These are phyloP conservation scores for Stichodactyla mertensii DNA, from an alignment of 64 coral and sea anemone species.

Conservation along the genomic window DNA sequence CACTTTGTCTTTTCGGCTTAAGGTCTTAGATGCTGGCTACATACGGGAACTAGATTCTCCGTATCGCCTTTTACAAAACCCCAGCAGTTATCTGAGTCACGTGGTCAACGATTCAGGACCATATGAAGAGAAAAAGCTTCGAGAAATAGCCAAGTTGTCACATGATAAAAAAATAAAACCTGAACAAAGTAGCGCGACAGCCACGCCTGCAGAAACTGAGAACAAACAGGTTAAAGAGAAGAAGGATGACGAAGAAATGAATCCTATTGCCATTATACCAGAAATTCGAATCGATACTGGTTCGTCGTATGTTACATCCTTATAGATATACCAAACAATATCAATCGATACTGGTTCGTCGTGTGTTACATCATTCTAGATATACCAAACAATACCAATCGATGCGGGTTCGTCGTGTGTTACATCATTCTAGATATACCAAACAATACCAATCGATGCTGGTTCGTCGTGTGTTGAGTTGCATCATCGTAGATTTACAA, in stretches of 20 bases:
- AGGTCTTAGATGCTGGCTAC: constrained; percentile 14
- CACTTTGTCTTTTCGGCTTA: background rate
- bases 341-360: constrained; percentile 1
- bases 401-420: background rate
- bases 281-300: constrained; percentile 14
- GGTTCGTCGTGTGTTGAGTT: too few relatives aligned
- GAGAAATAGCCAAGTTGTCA: background rate
- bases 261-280: background rate
- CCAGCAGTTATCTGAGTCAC: constrained; percentile 11
- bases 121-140: background rate
- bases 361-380: background rate
- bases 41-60: constrained; percentile 19
- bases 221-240: background rate
- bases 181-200: background rate
- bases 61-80: constrained; percentile 8
- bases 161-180: background rate
- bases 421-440: too few relatives aligned
- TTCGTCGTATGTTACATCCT: background rate
- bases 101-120: background rate
- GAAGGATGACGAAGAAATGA: background rate
- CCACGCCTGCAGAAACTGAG: background rate
- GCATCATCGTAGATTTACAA: too few relatives aligned
- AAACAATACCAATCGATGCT: too few relatives aligned
- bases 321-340: constrained; percentile 3
- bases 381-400: background rate